Percentiles rank a stretch among this genome's conserved stretches.
Conservation (phyloP, 2,797 vertebrate species). For the Crypturellus tataupa region DNA sequence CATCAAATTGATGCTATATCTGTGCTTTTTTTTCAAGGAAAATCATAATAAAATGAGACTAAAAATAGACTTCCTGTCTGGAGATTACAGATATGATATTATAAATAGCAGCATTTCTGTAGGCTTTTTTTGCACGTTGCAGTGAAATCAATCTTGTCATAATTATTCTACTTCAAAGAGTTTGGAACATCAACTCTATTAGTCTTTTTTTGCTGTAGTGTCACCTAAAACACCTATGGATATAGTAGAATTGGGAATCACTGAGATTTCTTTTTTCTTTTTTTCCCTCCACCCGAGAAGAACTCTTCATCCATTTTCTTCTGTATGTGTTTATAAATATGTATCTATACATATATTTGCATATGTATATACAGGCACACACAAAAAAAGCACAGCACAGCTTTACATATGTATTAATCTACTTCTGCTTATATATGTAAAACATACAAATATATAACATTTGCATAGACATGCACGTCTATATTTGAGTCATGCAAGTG, state of each 20-base stretch:
- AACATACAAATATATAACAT: no score
- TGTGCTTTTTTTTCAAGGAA: background rate
- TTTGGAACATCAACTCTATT: background rate
- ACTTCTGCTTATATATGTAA: background rate
- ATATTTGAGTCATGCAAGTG: background rate
- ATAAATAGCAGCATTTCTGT: slow-evolving; percentile 43
- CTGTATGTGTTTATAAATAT: background rate
- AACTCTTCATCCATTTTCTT: background rate
- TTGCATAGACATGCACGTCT: no score
- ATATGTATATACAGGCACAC: no score
- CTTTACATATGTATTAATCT: background rate
- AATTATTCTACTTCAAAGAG: background rate
- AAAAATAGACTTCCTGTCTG: slow-evolving; percentile 8
- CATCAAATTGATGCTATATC: background rate
- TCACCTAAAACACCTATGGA: background rate
- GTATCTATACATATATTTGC: no score
- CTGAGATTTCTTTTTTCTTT: background rate
- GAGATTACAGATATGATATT: background rate
- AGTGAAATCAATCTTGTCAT: slow-evolving; percentile 21
- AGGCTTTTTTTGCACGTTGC: background rate
- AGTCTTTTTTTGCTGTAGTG: background rate
- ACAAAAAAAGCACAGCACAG: no score
- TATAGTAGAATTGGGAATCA: fast-evolving
- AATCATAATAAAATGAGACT: slow-evolving; percentile 17
- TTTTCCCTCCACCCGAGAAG: background rate